A percentile compares a stretch with the other conserved stretches of the same genome.
Conservation (phyloP, 2,888 invertebrate genomes). For the Melanargia galathea region DNA sequence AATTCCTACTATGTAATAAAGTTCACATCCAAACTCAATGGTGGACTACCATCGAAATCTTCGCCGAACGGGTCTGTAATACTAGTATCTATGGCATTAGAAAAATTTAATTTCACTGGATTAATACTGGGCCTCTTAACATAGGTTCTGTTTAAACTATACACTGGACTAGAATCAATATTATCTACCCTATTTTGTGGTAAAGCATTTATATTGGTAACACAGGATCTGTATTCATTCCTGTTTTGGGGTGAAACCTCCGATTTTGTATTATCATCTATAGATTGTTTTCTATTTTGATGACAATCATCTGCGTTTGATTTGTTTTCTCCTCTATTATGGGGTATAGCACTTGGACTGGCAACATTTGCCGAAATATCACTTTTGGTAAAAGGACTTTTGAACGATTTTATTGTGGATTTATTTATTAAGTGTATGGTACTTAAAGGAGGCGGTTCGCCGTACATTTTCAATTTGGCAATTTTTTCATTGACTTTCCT, state of each 20-base stretch:
- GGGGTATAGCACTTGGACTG: conserved; percentile 35
- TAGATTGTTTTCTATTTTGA: not conserved
- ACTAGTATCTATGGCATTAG: conserved; percentile 47
- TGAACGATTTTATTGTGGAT: conserved; percentile 65
- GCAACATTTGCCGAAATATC: conserved; percentile 47
- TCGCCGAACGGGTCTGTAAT: conserved; percentile 64
- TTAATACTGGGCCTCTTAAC: conserved; percentile 53
- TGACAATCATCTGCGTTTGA: not conserved
- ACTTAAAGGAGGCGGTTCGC: conserved; percentile 80
- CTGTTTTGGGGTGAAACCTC: conserved; percentile 9
- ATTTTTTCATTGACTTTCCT: conserved; percentile 67
- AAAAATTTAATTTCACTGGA: conserved; percentile 62
- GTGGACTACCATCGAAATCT: conserved; percentile 71
- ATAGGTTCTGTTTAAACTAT: conserved; percentile 56
- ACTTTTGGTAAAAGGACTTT: conserved; percentile 57
- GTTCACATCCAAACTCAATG: conserved; percentile 63
- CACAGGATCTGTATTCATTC: not conserved
- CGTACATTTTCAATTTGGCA: conserved; percentile 77
- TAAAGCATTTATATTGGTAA: conserved; percentile 1
- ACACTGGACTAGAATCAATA: conserved; percentile 52
- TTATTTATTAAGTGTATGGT: conserved; percentile 69
- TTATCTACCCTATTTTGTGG: conserved; percentile 1
- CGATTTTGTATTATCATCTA: not conserved
- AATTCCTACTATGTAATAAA: not conserved
- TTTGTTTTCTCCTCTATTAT: conserved; percentile 13